Conservation (phyloP, 2,888 invertebrate genomes). For the Trachelus tabidus region DNA sequence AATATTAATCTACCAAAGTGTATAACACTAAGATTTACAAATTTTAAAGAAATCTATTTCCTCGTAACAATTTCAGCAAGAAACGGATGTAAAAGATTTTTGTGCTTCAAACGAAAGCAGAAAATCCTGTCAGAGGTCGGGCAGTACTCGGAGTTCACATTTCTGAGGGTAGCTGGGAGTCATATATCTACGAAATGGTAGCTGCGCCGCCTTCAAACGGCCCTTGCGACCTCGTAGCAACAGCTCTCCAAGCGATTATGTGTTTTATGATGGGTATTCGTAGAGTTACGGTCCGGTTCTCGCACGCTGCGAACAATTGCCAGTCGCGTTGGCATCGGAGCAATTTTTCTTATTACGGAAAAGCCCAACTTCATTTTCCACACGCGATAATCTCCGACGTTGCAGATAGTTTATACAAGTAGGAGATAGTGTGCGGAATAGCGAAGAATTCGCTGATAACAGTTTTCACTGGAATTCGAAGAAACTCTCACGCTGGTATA, state of each 20-base stretch:
- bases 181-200: slow-evolving; percentile 23
- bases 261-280: slow-evolving; percentile 19
- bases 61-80: neutral
- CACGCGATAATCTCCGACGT: neutral
- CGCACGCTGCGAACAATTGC: slow-evolving; percentile 5
- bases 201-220: slow-evolving; percentile 16
- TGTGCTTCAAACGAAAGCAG: neutral
- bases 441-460: neutral
- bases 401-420: neutral
- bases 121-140: neutral
- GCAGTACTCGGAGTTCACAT: neutral
- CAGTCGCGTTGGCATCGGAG: neutral
- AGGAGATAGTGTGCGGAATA: neutral
- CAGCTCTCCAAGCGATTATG: slow-evolving; percentile 23
- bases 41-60: neutral
- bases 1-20: neutral
- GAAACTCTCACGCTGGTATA: neutral
- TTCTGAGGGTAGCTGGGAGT: neutral
- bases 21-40: neutral
- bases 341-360: slow-evolving; percentile 3
- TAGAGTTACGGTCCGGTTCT: slow-evolving; percentile 16
- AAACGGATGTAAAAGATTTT: neutral
- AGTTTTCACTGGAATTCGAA: neutral
- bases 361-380: neutral
- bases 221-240: slow-evolving; percentile 20